Conservation (phyloP, 1,140 invertebrate genomes). For the Paraescarpia echinospica region DNA sequence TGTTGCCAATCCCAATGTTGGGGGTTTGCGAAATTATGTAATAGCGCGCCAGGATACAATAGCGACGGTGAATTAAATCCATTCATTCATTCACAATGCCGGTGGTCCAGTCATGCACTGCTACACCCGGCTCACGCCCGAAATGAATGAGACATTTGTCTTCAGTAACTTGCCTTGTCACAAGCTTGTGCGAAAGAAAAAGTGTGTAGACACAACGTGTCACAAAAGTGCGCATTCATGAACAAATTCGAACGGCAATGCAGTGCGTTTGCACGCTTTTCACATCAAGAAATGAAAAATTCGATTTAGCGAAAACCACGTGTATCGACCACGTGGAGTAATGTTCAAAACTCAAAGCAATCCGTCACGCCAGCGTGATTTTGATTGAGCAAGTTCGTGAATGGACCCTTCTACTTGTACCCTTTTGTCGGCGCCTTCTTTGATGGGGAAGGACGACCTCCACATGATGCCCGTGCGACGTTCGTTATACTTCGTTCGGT, state of each 20-base stretch:
- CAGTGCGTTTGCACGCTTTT: not conserved
- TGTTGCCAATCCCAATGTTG: not conserved
- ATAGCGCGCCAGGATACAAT: not conserved
- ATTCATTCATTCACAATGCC: not conserved
- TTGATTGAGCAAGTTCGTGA: not conserved
- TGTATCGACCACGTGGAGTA: not conserved
- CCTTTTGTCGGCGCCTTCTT: not conserved
- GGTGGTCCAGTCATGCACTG: not conserved
- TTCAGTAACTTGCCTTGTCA: not conserved
- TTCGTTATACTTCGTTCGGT: not conserved
- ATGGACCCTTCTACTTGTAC: not conserved
- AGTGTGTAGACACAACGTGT: not conserved
- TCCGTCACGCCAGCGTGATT: not conserved
- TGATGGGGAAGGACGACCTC: not conserved
- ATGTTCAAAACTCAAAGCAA: not conserved
- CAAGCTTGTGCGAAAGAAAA: no score
- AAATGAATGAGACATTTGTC: not conserved
- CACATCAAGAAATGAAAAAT: not conserved
- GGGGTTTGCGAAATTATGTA: not conserved
- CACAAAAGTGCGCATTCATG: not conserved
- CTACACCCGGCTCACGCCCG: not conserved
- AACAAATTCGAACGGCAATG: not conserved
- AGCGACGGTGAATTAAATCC: not conserved
- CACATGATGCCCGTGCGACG: not conserved
- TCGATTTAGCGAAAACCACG: not conserved